phyloP scores from a whole-genome alignment of 2,888 invertebrate genomes.

The Sarcophaga subvicina region DNA sequence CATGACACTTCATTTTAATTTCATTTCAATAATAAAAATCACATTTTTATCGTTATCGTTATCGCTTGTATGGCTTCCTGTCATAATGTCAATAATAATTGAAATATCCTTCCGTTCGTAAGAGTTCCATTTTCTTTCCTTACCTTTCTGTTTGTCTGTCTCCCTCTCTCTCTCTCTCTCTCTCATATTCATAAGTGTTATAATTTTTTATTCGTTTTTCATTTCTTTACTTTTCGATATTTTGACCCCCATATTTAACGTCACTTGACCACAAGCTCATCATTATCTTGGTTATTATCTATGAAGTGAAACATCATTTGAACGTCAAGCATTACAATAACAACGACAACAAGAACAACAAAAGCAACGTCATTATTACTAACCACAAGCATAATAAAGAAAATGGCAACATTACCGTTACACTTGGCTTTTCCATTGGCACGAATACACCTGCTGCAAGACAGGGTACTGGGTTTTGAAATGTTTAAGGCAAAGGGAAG shows the following conservation, averaged over 20 bases:
- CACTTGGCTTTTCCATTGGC: constrained; percentile 20
- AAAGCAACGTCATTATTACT: constrained; percentile 17
- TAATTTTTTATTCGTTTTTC: constrained; percentile 12
- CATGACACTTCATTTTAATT: not conserved
- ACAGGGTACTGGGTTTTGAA: not conserved
- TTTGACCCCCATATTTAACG: constrained; percentile 44
- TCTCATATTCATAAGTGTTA: constrained; percentile 9
- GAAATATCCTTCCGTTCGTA: constrained; percentile 44
- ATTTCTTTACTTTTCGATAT: constrained; percentile 5
- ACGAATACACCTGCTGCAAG: not conserved
- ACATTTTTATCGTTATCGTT: not conserved
- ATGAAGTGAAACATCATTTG: constrained; percentile 31
- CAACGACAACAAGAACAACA: not conserved
- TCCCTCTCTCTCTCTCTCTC: no score
- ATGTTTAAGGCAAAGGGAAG: not conserved
- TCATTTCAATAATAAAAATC: not conserved
- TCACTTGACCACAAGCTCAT: constrained; percentile 59
- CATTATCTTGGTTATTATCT: constrained; percentile 27
- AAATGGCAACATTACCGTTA: not conserved
- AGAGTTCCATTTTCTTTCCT: no score
- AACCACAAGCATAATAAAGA: constrained; percentile 3
- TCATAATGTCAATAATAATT: constrained; percentile 44
- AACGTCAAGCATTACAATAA: not conserved
- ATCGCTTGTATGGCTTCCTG: constrained; percentile 1
- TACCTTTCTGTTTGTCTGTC: no score